A percentile compares a stretch with the other conserved stretches of the same genome.
Evolutionary conservation across 2,797 vertebrate species (phyloP).

Genomic region (Anniella stebbinsi): DNA sequence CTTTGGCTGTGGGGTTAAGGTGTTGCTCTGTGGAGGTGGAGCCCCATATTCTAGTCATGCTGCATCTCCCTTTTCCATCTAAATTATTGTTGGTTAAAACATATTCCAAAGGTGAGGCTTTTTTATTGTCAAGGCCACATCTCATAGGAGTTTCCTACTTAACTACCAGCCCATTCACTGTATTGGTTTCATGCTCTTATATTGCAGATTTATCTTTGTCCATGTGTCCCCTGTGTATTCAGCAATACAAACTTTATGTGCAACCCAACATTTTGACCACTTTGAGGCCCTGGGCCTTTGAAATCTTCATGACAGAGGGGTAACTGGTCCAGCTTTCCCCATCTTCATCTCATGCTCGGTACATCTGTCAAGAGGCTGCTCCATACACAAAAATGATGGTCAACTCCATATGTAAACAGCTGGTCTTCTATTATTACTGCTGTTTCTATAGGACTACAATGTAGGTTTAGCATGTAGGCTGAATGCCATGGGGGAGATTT

Average conservation of each 20-base stretch:
- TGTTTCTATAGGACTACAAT: background rate
- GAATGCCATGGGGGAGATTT: background rate
- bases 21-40: background rate
- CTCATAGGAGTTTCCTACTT: background rate
- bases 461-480: background rate
- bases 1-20: no score
- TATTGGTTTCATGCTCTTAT: background rate
- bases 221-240: background rate
- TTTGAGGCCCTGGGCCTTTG: background rate
- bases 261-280: background rate
- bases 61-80: no score
- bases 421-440: background rate
- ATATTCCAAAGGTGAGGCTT: background rate
- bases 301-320: background rate
- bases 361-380: background rate
- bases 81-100: background rate
- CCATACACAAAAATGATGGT: background rate
- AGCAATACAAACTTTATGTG: background rate
- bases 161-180: background rate
- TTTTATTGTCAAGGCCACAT: background rate
- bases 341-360: background rate
- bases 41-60: background rate
- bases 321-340: background rate
- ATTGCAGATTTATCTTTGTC: background rate
- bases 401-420: background rate